Conservation (phyloP, 2,888 invertebrate species). For the Melanophora roralis region DNA sequence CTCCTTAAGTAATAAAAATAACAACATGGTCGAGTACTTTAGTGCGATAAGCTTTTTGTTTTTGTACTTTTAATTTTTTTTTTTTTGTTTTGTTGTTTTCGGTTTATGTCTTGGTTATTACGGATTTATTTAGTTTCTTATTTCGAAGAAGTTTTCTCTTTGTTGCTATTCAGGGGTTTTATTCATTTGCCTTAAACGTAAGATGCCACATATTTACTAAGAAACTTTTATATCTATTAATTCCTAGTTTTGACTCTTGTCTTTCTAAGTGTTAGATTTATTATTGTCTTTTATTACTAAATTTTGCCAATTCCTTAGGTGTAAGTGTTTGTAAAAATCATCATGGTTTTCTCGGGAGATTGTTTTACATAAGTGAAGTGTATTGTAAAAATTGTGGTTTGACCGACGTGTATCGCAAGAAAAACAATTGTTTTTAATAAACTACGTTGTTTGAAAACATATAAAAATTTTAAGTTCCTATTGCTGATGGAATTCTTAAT, state of each 20-base stretch:
- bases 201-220: background rate
- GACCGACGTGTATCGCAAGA: too few relatives aligned
- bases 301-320: conserved; percentile 22
- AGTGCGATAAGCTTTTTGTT: conserved; percentile 54
- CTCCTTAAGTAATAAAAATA: conserved; percentile 61
- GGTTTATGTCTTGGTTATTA: conserved; percentile 11
- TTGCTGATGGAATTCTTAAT: too few relatives aligned
- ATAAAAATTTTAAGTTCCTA: too few relatives aligned
- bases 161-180: background rate
- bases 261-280: background rate
- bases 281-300: background rate
- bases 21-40: conserved; percentile 54
- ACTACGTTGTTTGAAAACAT: too few relatives aligned
- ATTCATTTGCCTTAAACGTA: conserved; percentile 4
- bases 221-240: background rate
- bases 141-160: conserved; percentile 22
- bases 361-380: background rate
- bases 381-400: background rate
- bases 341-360: background rate
- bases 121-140: conserved; percentile 55
- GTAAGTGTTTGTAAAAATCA: conserved; percentile 35
- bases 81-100: conserved; percentile 7
- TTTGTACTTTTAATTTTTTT: background rate
- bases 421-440: too few relatives aligned
- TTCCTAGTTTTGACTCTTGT: background rate